Base-by-base conservation (phyloP, 2,888 invertebrate species). In the Mimas tiliae region DNA sequence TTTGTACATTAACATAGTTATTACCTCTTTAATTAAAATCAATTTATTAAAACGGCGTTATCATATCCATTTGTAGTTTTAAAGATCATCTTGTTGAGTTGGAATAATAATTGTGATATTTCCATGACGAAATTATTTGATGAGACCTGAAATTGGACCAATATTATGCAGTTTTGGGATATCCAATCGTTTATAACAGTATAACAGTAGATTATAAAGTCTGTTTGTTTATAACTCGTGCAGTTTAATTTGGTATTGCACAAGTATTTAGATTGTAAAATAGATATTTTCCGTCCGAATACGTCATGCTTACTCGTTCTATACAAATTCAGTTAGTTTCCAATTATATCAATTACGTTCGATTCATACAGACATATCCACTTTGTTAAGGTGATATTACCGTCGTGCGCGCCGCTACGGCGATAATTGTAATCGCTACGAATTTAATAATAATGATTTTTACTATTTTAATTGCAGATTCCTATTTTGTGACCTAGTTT, bases 391-490 rank as follows among this genome's bases (percentile, higher is more conserved):
- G 74, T 78, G 77, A 77, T 79, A 79, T 42, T 58, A 12, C 58
- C 42, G 42, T 42, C 58, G 42, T 38, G 42, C 38, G 16, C 38
- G 58, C 58, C 42, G 38, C 12, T 42, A 58, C 12, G 58, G 42
- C 38, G 19, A 34, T 48, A 50, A 63, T 38, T 42, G n/a, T 53
- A 48, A 48, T 65, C 48, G 19, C 34, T 65, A 55, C 66, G 66
- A 66, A 66, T 66, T 66, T 66, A 63, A 66, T 53, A 42, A n/a
- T 51, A 45, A 52, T 52, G 7, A 53, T 63, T 55, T 65, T 34
- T 63, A 66, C 52, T 68, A 68, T 81, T 84, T 86, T 88, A n/a
- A 92, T 93, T 93, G 93, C 93, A 93, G 93, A 93, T 93, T 93
- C 93, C 92, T 93, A 87, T 89, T 89, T 90, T 90, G 79, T 90